A percentile compares a stretch with the other conserved stretches of the same genome.
phyloP scores from a whole-genome alignment of 2,113 vertebrate genomes.

The Alethe diademata region DNA sequence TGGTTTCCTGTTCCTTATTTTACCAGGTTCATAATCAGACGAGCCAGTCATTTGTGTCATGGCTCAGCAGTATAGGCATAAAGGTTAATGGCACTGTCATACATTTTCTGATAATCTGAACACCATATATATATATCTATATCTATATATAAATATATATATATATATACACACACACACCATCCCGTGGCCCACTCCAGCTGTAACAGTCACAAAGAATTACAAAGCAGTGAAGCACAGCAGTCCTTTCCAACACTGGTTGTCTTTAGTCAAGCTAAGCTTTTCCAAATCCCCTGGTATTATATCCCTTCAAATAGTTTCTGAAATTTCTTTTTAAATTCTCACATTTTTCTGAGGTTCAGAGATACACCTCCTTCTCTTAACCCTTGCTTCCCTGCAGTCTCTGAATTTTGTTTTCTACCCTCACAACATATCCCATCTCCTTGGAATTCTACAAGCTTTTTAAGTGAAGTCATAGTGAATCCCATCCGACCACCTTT shows the following conservation, averaged over 20 bases:
- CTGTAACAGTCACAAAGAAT: background rate
- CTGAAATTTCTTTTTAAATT: background rate
- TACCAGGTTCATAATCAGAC: conserved; percentile 43
- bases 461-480: background rate
- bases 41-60: conserved; percentile 39
- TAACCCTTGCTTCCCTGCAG: background rate
- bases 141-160: no score
- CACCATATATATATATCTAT: background rate
- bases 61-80: conserved; percentile 15
- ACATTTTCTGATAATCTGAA: conserved; percentile 25
- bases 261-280: conserved; percentile 24
- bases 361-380: background rate
- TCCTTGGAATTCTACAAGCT: background rate
- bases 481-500: background rate
- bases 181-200: background rate
- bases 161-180: no score
- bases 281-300: background rate
- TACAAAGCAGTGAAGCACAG: background rate
- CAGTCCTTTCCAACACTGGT: background rate
- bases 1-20: conserved; percentile 1
- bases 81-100: conserved; percentile 24
- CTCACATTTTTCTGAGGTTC: background rate
- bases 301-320: background rate
- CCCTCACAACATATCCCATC: background rate
- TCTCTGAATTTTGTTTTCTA: background rate